Base-by-base conservation (phyloP, 2,888 invertebrate species). In the Andrena praecox region DNA sequence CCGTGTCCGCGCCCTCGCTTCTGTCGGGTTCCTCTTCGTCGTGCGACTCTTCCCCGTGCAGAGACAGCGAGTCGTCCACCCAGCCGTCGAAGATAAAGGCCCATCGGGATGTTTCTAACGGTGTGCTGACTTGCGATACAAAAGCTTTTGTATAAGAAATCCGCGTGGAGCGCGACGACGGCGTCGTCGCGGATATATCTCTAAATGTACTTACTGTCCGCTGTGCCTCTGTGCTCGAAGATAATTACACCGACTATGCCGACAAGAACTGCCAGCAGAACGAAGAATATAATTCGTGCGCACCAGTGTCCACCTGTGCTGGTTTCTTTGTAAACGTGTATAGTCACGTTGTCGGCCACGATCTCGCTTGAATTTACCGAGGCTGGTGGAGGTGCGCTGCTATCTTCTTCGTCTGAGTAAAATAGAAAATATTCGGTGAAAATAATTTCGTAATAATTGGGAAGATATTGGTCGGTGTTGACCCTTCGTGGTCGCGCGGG, bases 291-390 rank as follows among this genome's bases (percentile, higher is more conserved):
- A 75, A 98, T 95, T 94, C 97, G 97, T 50, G 97, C 97, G 94
- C 97, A 97, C 95, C 97, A 96, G 92, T 97, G 97, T 48, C 97
- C 98, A 60, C 97, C 97, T 20, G 97, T 97, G 62, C 96, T 96
- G 88, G 95, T 96, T 59, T 97, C 97, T 88, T 96, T 96, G 68
- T 97, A 96, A 31, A 97, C 95, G 92, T 98, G 97, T 91, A 98
- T 96, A 89, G 96, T 96, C 81, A 96, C 95, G 94, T 97, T 97
- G 71, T 97, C 97, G 72, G 88, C 90, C 62, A 85, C 67, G 86
- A 84, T 89, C 54, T 93, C 92, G 48, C 85, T 76, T 2, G 90
- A 83, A 82, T 88, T 88, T 42, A 90, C 74, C 70, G 91, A 77
- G 59, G 84, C 86, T 78, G 93, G 91, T 16, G 93, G 92, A 69